Evolutionary conservation across 2,888 invertebrate species (phyloP).

Genomic region (Nomada fucata): DNA sequence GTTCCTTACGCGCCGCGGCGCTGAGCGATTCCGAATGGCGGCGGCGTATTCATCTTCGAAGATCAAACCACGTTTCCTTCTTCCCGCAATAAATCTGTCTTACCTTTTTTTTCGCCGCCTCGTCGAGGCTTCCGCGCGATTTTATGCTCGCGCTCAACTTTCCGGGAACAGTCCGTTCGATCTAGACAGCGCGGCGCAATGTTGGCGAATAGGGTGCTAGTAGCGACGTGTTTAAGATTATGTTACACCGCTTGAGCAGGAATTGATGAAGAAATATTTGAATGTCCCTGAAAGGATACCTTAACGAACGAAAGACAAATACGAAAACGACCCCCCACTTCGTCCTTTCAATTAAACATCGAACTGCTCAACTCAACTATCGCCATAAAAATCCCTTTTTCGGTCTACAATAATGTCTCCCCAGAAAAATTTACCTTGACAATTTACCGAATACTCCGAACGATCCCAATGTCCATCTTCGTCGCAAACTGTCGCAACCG

Average conservation of each 20-base stretch:
- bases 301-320: neutral
- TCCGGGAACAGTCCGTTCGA: conserved; percentile 13
- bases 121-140: neutral
- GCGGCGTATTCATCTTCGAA: conserved; percentile 60
- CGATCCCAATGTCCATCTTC: too few relatives aligned
- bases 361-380: too few relatives aligned
- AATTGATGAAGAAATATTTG: too few relatives aligned
- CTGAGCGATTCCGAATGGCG: conserved; percentile 50
- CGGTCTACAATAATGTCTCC: too few relatives aligned
- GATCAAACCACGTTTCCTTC: conserved; percentile 64
- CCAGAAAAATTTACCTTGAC: too few relatives aligned
- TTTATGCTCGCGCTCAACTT: conserved; percentile 6
- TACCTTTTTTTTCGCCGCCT: conserved; percentile 10
- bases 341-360: too few relatives aligned
- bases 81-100: conserved; percentile 59
- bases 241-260: too few relatives aligned
- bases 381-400: too few relatives aligned
- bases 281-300: too few relatives aligned
- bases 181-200: neutral
- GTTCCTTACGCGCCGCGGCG: conserved; percentile 43
- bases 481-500: too few relatives aligned
- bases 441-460: neutral
- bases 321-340: neutral
- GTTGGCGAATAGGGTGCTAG: neutral
- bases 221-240: neutral